These are phyloP conservation scores for Phocides pigmalion DNA, from an alignment of 1,140 invertebrate genomes.

Conservation along the genomic window DNA sequence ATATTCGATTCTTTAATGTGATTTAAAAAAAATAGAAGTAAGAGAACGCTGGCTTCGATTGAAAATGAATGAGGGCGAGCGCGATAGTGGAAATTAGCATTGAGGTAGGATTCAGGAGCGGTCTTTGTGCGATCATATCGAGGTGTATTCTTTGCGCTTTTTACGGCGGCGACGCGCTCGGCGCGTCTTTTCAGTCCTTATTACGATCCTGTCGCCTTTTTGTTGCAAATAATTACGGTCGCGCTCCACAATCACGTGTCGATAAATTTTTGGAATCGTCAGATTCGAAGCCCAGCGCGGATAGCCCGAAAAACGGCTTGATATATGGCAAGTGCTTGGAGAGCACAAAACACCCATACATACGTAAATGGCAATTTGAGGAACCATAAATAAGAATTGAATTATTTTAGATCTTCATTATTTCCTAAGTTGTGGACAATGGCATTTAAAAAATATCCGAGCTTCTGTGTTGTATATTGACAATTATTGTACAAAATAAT, in stretches of 20 bases:
- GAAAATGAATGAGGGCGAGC: conserved; percentile 83
- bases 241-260: conserved; percentile 46
- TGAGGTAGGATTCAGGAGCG: conserved; percentile 79
- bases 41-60: conserved; percentile 77
- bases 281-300: conserved; percentile 19
- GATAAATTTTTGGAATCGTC: conserved; percentile 45
- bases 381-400: neutral
- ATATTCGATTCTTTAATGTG: conserved; percentile 84
- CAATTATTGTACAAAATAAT: no score
- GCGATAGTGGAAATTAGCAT: conserved; percentile 84
- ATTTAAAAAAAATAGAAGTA: conserved; percentile 82
- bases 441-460: neutral
- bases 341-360: conserved; percentile 17
- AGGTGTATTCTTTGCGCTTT: conserved; percentile 83
- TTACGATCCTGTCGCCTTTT: conserved; percentile 74
- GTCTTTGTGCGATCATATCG: conserved; percentile 83
- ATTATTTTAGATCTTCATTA: conserved; percentile 10
- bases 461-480: neutral
- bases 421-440: neutral
- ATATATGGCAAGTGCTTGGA: conserved; percentile 22
- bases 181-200: conserved; percentile 68
- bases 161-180: conserved; percentile 69
- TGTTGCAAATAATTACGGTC: conserved; percentile 75
- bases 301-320: conserved; percentile 29
- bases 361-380: neutral